phyloP scores from a whole-genome alignment of 1,140 invertebrate genomes.

The Heliconius nattereri region DNA sequence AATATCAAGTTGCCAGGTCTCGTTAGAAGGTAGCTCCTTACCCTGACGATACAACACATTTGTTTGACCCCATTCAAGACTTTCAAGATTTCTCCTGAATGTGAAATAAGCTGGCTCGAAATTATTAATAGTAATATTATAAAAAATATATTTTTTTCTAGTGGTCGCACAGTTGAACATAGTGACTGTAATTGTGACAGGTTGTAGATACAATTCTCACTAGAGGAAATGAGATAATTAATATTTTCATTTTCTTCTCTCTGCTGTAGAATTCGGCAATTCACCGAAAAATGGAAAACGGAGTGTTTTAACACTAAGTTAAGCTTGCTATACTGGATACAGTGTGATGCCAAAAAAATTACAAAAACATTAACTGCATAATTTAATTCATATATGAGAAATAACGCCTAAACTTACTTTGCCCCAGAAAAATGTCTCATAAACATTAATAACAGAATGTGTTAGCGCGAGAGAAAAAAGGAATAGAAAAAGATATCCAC shows the following conservation, averaged over 20 bases:
- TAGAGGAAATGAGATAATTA: no score
- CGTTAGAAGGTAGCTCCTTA: constrained; percentile 11
- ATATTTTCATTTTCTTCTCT: no score
- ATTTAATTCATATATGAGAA: not conserved
- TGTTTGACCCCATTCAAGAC: constrained; percentile 4
- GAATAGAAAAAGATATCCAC: constrained; percentile 49
- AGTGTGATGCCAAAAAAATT: not conserved
- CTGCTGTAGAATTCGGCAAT: no score
- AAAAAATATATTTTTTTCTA: no score
- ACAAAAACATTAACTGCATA: not conserved
- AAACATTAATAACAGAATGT: constrained; percentile 14
- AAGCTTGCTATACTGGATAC: no score
- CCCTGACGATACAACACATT: constrained; percentile 14
- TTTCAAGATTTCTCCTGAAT: not conserved
- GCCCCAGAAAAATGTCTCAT: not conserved
- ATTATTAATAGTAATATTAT: not conserved
- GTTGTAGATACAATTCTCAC: no score
- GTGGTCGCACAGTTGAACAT: no score
- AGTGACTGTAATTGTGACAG: no score
- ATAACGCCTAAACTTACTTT: not conserved
- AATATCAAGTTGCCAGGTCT: constrained; percentile 20
- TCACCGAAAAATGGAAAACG: no score
- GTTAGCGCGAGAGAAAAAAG: constrained; percentile 22
- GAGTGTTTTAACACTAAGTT: no score
- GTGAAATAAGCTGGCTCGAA: not conserved